Conservation (phyloP, 2,888 invertebrate species). For the Hemaris fuciformis region DNA sequence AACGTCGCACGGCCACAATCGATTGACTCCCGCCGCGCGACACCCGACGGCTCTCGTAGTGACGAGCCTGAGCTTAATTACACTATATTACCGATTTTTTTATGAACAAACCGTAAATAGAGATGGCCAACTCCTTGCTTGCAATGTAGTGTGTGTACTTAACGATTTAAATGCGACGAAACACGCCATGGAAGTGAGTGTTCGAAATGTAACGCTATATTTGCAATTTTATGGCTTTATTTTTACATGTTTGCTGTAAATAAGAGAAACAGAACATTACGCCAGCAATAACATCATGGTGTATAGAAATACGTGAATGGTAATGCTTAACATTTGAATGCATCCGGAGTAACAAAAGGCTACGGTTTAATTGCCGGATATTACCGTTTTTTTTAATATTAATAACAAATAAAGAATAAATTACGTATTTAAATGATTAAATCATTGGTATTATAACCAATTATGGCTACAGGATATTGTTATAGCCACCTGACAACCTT, state of each 20-base stretch:
- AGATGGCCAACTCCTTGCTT: background rate
- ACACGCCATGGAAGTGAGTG: background rate
- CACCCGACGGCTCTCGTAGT: slow-evolving; percentile 54
- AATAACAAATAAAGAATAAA: background rate
- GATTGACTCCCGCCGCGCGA: slow-evolving; percentile 53
- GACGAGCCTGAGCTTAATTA: slow-evolving; percentile 44
- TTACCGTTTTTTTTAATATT: background rate
- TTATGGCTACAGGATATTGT: background rate
- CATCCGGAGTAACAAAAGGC: background rate
- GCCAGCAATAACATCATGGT: background rate
- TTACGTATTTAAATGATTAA: background rate
- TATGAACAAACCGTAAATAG: background rate
- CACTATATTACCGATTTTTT: slow-evolving; percentile 9
- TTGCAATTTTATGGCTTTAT: background rate
- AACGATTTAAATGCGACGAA: background rate
- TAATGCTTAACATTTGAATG: background rate
- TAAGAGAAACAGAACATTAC: background rate
- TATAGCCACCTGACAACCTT: background rate
- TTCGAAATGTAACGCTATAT: background rate
- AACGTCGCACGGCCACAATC: slow-evolving; percentile 65
- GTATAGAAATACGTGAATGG: background rate
- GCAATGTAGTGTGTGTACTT: background rate
- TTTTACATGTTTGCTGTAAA: background rate
- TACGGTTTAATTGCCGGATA: slow-evolving; percentile 1
- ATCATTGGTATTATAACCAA: background rate